Base-by-base conservation (phyloP, 1,140 invertebrate genomes). In the Drosophila lacertosa region DNA sequence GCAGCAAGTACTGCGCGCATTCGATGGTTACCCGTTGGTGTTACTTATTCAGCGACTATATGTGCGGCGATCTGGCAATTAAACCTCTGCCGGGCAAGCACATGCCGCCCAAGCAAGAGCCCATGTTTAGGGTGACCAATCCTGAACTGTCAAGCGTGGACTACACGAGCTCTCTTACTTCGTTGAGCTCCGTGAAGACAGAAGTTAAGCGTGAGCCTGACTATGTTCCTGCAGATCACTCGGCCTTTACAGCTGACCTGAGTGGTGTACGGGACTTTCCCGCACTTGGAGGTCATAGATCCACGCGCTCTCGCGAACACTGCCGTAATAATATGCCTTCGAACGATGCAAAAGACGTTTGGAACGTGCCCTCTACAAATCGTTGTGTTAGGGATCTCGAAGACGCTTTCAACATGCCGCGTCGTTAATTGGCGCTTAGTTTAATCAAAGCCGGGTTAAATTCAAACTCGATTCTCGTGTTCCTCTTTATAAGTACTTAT, bases 21-120 rank as follows among this genome's bases (percentile, higher is more conserved):
- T 90, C 90, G 3, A 55, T 33, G 45, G 90, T 91, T 0, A 62
- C 45, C 0, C 81, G 90, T 3, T 91, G 90, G 90, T 70, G 65
- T 0, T 91, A 66, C 10, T 64, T 53, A 11, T 89, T 91, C 2
- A 74, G 74, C 11, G 90, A 91, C 40, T 81, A 64, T 11, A 76
- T 91, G 70, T 89, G 89, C 51, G 50, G 50, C 1, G 84, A 91
- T 33, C 20, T 91, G 10, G 89, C 76, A 1, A 88, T 91, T 1
- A 26, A 42, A 0, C 44, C 77, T 0, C 3, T 74, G 29, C 78
- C 76, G 0, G 88, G 89, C 1, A 76, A 74, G 26, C 81, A 86
- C 13, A 55, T 81, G 47, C 81, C 81, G 1, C 62, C 65, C 7
- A 50, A 35, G 10, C 53, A 53, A 0, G 39, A 63, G 1, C n/a